Evolutionary conservation across 92 coral and sea anemone genomes (phyloP), one percentile per base, ranked within the genome.

Genomic region (Epizoanthus fatuus): DNA sequence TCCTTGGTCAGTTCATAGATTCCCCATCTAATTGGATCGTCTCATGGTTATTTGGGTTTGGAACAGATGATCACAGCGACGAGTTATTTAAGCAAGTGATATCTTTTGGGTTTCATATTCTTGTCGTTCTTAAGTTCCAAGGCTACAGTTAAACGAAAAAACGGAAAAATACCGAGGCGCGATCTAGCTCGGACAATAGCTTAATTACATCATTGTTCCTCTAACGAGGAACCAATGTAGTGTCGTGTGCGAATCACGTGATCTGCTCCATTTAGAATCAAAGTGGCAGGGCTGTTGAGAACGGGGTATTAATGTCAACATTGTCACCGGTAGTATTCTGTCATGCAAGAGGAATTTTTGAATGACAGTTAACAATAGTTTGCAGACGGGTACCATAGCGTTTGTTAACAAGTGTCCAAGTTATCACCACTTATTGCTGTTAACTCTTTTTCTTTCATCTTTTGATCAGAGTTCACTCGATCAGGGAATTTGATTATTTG

Each of bases 291-390:
- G 16, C 62, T 4, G 47, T 66, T 66, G 45, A 66, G 72, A 65
- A 9, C 45, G 49, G 76, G 63, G 57, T 85, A 25, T 69, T 79
- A 62, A 79, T 72, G 93, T 85, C 85, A 85, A 69, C 69, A 70
- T 25, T 76, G 47, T 65, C 86, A 87, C 86, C 82, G 44, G 91
- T 44, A 86, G 15, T 13, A 60, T 93, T 87, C 84, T 90, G 96
- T 94, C 96, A 94, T 94, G 81, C 57, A 71, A 74, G 86, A 89
- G 72, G 95, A 92, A 94, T 94, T 86, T n/a, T 4, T 77, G 42
- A 44, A 62, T 58, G 54, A 53, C 82, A 77, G 51, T 22, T 53
- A 77, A 77, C 69, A 60, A 77, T 77, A 69, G 70, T 32, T 77
- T 40, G 42, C 19, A 62, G 39, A 42, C 82, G 13, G 82, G 82